Base-by-base conservation (phyloP, 2,113 vertebrate genomes). In the Paradisaea rubra region DNA sequence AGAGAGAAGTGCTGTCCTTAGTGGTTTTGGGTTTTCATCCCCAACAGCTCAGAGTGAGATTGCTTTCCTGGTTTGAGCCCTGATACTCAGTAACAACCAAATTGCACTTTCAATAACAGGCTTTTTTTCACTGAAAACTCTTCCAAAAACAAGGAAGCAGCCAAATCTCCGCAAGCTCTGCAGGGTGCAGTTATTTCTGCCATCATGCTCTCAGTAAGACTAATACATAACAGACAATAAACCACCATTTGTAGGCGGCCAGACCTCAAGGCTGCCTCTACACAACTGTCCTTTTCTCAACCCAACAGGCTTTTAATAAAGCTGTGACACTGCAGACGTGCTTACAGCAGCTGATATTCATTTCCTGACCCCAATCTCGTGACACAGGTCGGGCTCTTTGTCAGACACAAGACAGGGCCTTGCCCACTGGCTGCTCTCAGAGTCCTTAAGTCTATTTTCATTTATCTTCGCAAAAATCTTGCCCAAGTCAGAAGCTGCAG, bases 241-340 rank as follows among this genome's bases (percentile, higher is more conserved):
- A 77, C 23, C 42, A 49, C 1, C 0, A 7, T 12, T 30, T 57
- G 37, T 4, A 31, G 53, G 56, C 50, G 1, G 27, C 23, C 73
- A 85, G 15, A 8, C 31, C 72, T 91, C 76, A 25, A 56, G 59
- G 61, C 71, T 39, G 7, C 77, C 45, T 69, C 63, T 8, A 8
- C 45, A 69, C 63, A 33, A 39, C 13, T 7, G 41, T 66, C 72
- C 53, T 86, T 64, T 74, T 44, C 80, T 70, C 57, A 30, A 35
- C 41, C 74, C 64, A 37, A 85, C 64, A 91, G 57, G 61, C 66
- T 94, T 92, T 93, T 80, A 85, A 86, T 94, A 95, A 76, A 1
- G 13, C 57, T 65, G 35, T 49, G 86, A 22, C 70, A 82, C 57
- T 42, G 73, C 66, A 61, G 65, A 39, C 57, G 39, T 0, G 5